phyloP scores from a whole-genome alignment of 1,140 invertebrate species.

The Trissolcus basalis region DNA sequence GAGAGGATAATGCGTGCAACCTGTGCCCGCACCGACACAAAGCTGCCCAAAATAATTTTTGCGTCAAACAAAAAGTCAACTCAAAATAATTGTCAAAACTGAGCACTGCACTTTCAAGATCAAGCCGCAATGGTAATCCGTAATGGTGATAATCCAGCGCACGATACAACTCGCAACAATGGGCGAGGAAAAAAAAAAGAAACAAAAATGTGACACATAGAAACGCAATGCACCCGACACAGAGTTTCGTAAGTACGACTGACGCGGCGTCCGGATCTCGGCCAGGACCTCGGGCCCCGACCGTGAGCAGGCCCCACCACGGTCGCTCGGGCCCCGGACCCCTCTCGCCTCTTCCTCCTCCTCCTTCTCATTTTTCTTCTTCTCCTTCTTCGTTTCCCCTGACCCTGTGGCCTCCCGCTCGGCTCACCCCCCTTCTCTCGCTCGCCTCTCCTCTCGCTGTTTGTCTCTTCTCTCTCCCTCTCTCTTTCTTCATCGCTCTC shows the following conservation, averaged over 20 bases:
- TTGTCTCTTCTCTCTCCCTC: slow-evolving; percentile 19
- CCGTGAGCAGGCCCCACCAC: slow-evolving; percentile 62
- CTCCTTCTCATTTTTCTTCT: slow-evolving; percentile 23
- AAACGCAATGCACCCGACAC: slow-evolving; percentile 36
- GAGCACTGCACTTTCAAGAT: no score
- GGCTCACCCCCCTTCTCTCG: slow-evolving; percentile 2
- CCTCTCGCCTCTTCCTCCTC: slow-evolving; percentile 12
- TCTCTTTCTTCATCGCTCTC: background rate
- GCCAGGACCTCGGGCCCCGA: slow-evolving; percentile 68
- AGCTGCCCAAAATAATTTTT: background rate
- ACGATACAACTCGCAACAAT: background rate
- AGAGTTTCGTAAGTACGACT: slow-evolving; percentile 70
- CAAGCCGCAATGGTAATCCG: background rate
- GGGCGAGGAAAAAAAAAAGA: slow-evolving; percentile 16
- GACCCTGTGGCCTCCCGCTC: slow-evolving; percentile 15
- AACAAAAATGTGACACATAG: slow-evolving; percentile 17
- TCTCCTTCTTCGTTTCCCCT: slow-evolving; percentile 10
- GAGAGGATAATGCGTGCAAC: no score
- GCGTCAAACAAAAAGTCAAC: background rate
- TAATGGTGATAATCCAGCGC: background rate
- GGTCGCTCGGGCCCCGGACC: slow-evolving; percentile 30
- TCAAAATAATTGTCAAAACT: no score
- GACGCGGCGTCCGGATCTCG: slow-evolving; percentile 65
- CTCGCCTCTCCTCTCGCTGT: slow-evolving; percentile 20
- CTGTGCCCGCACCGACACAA: background rate